These are phyloP conservation scores for Drosophila colorata DNA, from an alignment of 2,888 invertebrate genomes.

Conservation along the genomic window DNA sequence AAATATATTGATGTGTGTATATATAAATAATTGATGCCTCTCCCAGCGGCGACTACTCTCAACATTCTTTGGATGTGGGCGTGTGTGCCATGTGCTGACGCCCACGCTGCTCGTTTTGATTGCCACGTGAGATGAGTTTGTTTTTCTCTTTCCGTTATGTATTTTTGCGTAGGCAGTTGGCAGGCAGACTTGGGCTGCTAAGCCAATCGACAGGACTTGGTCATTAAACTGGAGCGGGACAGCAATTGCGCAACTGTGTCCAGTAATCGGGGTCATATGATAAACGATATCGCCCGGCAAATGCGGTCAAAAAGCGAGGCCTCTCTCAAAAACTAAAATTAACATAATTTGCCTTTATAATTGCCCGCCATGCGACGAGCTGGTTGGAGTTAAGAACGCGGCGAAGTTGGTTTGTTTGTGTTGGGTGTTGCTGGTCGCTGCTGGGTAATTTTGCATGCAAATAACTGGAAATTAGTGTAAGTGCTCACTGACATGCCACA, in stretches of 20 bases:
- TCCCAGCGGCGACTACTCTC: background rate
- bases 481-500: constrained; percentile 76
- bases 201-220: constrained; percentile 9
- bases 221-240: too few species aligned
- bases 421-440: constrained; percentile 27
- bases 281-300: constrained; percentile 57
- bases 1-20: constrained; percentile 38
- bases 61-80: constrained; percentile 10
- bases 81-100: constrained; percentile 15
- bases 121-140: constrained; percentile 8
- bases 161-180: background rate
- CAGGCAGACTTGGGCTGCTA: constrained; percentile 5
- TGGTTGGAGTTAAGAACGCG: constrained; percentile 14
- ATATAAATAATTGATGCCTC: constrained; percentile 61
- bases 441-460: constrained; percentile 75
- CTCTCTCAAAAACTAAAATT: constrained; percentile 48
- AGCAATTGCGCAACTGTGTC: constrained; percentile 16
- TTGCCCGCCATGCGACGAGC: constrained; percentile 49
- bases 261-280: constrained; percentile 61
- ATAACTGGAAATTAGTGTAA: constrained; percentile 78
- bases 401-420: constrained; percentile 27
- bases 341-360: constrained; percentile 70
- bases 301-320: constrained; percentile 49
- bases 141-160: background rate
- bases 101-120: constrained; percentile 11